phyloP scores from a whole-genome alignment of 2,888 invertebrate genomes.

The Drosophila demipolita region DNA sequence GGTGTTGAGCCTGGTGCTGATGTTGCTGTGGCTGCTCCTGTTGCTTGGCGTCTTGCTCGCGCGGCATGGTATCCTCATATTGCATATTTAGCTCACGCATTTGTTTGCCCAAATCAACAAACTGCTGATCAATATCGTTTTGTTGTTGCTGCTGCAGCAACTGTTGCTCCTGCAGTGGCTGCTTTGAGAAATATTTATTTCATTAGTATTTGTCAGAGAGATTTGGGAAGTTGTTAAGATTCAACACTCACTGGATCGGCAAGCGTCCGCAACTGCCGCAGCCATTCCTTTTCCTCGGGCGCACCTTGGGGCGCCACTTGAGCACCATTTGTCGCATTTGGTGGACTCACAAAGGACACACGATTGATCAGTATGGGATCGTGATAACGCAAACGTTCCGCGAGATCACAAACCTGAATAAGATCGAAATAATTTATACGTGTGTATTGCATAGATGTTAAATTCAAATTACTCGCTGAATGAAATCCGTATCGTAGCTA shows the following conservation, averaged over 20 bases:
- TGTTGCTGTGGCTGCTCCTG: constrained; percentile 30
- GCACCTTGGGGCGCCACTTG: constrained; percentile 39
- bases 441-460: neutral
- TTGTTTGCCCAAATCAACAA: constrained; percentile 83
- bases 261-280: constrained; percentile 82
- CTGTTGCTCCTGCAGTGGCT: constrained; percentile 46
- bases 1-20: constrained; percentile 9
- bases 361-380: constrained; percentile 86
- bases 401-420: constrained; percentile 85
- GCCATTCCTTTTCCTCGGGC: constrained; percentile 83
- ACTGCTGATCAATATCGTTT: constrained; percentile 83
- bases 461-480: constrained; percentile 50
- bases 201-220: neutral
- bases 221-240: neutral
- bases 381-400: constrained; percentile 89
- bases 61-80: constrained; percentile 66
- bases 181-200: constrained; percentile 10
- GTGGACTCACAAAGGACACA: constrained; percentile 71
- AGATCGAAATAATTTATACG: neutral
- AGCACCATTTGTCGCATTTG: constrained; percentile 49
- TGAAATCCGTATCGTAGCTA: constrained; percentile 60
- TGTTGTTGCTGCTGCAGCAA: constrained; percentile 51
- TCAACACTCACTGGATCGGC: constrained; percentile 56
- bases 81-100: constrained; percentile 84
- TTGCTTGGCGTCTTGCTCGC: constrained; percentile 47